phyloP scores from a whole-genome alignment of 2,797 vertebrate genomes.

The Rhodeus uyekii region DNA sequence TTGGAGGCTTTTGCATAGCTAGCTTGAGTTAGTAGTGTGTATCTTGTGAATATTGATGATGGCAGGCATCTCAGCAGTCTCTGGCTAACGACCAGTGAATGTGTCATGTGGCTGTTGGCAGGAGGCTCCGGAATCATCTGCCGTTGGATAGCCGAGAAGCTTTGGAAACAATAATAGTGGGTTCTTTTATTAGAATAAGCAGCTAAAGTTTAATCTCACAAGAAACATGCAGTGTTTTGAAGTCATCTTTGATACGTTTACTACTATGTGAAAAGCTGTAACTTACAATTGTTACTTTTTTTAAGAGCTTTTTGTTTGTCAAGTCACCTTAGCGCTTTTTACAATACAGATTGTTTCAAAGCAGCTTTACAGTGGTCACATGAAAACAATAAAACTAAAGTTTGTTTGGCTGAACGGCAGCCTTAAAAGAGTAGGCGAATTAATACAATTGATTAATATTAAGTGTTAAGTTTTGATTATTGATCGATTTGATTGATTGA shows the following conservation, averaged over 20 bases:
- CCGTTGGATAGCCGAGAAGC: constrained; percentile 22
- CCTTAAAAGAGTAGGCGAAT: too few species aligned
- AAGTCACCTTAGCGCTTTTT: too few species aligned
- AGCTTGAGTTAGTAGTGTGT: background rate
- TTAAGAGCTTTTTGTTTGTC: background rate
- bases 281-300: background rate
- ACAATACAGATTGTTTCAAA: too few species aligned
- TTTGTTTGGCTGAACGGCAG: too few species aligned
- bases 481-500: too few species aligned
- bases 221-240: background rate
- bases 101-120: constrained; percentile 43
- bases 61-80: constrained; percentile 4
- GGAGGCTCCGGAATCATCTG: constrained; percentile 38
- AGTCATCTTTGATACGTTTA: background rate
- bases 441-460: too few species aligned
- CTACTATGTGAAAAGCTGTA: background rate
- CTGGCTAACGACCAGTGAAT: constrained; percentile 35
- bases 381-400: too few species aligned
- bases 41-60: constrained; percentile 12
- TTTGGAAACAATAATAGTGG: constrained; percentile 24
- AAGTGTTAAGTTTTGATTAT: too few species aligned
- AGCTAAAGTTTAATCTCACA: background rate
- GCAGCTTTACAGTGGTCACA: too few species aligned
- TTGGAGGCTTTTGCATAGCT: background rate
- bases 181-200: constrained; percentile 32